A percentile compares a stretch with the other conserved stretches of the same genome.
Evolutionary conservation across 64 coral and sea anemone genomes (phyloP).

Genomic region (Orbicella faveolata): DNA sequence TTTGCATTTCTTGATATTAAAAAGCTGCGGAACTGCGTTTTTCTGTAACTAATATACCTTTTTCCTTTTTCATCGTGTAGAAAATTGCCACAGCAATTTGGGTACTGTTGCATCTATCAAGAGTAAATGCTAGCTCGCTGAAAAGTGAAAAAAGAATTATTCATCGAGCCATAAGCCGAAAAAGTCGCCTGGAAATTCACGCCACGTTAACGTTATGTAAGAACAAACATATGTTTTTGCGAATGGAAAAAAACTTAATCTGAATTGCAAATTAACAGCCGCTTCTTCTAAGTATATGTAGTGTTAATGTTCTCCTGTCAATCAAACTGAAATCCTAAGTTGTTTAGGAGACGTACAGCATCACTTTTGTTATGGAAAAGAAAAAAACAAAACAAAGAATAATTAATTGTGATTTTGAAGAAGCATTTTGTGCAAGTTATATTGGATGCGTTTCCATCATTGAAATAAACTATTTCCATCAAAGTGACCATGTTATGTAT

Average conservation of each 20-base stretch:
- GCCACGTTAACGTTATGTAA: not conserved
- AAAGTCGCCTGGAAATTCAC: not conserved
- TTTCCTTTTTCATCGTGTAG: not conserved
- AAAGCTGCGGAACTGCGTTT: not conserved
- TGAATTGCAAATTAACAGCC: conserved; percentile 40
- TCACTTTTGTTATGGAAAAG: not conserved
- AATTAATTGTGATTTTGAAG: not conserved
- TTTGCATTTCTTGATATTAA: conserved; percentile 39
- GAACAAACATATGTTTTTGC: not conserved
- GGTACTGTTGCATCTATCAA: not conserved
- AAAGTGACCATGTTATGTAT: no score
- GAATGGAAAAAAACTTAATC: not conserved
- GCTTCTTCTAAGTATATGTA: not conserved
- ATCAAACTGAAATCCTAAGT: not conserved
- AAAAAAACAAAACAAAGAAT: not conserved
- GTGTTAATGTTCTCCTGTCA: not conserved
- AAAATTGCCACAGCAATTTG: not conserved
- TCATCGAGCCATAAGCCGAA: not conserved
- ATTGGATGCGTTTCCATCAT: no score
- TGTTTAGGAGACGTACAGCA: no score
- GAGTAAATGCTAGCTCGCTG: not conserved
- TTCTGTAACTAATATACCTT: conserved; percentile 24
- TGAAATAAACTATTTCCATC: no score
- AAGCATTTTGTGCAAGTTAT: no score
- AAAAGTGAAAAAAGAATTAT: not conserved